These are phyloP conservation scores for Solea senegalensis DNA, from an alignment of 2,113 vertebrate species.

Conservation along the genomic window DNA sequence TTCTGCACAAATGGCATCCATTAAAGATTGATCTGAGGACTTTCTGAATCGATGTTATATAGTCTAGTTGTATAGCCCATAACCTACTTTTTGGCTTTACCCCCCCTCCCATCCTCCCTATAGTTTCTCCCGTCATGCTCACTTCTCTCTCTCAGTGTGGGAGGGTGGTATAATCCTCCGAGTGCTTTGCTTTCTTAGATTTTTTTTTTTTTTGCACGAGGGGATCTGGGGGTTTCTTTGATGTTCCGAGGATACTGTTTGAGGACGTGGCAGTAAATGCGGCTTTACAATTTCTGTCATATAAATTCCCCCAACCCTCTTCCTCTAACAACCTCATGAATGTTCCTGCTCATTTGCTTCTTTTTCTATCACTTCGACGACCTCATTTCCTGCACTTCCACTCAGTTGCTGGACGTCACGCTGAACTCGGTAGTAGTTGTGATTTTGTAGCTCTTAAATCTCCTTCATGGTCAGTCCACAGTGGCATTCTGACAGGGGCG, in stretches of 20 bases:
- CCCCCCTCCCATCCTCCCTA: not conserved
- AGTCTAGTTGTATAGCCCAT: slow-evolving; percentile 49
- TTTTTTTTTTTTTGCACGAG: slow-evolving; percentile 52
- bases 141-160: slow-evolving; percentile 4
- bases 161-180: slow-evolving; percentile 66
- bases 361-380: slow-evolving; percentile 13
- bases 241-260: slow-evolving; percentile 72
- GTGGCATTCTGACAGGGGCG: slow-evolving; percentile 47
- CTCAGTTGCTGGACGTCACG: slow-evolving; percentile 16
- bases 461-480: slow-evolving; percentile 25
- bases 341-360: slow-evolving; percentile 40
- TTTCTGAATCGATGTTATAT: too few relatives aligned
- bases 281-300: slow-evolving; percentile 69
- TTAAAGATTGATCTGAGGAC: too few relatives aligned
- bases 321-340: slow-evolving; percentile 1
- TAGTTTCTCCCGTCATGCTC: slow-evolving; percentile 1
- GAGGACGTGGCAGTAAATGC: slow-evolving; percentile 66
- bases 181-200: slow-evolving; percentile 70
- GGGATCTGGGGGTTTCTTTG: slow-evolving; percentile 55
- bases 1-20: too few relatives aligned
- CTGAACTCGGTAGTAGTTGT: slow-evolving; percentile 39
- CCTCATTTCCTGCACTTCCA: slow-evolving; percentile 28
- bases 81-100: slow-evolving; percentile 24
- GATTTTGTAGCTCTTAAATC: slow-evolving; percentile 48
- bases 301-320: slow-evolving; percentile 41